Base-by-base conservation (phyloP, 92 coral and sea anemone species). In the Actinernus sp. region DNA sequence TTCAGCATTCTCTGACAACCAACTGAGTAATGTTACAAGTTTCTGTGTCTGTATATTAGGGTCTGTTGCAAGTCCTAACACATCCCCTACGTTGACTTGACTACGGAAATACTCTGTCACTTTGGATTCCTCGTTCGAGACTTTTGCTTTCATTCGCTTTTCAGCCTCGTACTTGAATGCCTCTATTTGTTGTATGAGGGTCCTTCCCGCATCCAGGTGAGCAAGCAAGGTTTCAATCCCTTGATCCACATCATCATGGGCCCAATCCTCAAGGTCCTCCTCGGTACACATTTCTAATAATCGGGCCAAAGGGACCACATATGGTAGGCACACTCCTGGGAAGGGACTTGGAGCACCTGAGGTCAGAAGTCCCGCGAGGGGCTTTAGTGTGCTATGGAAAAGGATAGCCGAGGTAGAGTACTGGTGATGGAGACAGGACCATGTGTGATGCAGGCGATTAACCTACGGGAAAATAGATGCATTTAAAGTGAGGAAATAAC, bases 281-380 rank as follows among this genome's bases (percentile, higher is more conserved):
- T 86, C 92, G 32, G 83, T 88, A 68, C 92, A 74, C 66, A 86
- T 51, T 64, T 95, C 99, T 51, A 95, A 58, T 55, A 78, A 89
- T 43, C 83, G 65, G 1, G 92, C 90, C 30, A 91, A 68, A 43
- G 97, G 99, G 16, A 89, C 83, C 41, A 95, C 63, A 68, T 91
- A 87, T 9, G 99, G 99, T 30, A 95, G 78, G 89, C 99, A 87
- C 58, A 86, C 97, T 33, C 99, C 99, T 10, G 96, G 97, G 54
- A 89, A 95, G 69, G 99, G 99, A 75, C 97, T 88, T 2, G 92
- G 97, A 63, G 97, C 99, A 17, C 97, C 97, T 23, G 99, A 87
- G 73, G 85, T 81, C 22, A 95, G 58, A 32, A 95, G 93, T 32
- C 82, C 86, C 58, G 84, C 93, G 4, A 95, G 69, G n/a, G 99